Evolutionary conservation across 2,113 vertebrate species (phyloP), one percentile per base, ranked within the genome.

Genomic region (Lota lota): DNA sequence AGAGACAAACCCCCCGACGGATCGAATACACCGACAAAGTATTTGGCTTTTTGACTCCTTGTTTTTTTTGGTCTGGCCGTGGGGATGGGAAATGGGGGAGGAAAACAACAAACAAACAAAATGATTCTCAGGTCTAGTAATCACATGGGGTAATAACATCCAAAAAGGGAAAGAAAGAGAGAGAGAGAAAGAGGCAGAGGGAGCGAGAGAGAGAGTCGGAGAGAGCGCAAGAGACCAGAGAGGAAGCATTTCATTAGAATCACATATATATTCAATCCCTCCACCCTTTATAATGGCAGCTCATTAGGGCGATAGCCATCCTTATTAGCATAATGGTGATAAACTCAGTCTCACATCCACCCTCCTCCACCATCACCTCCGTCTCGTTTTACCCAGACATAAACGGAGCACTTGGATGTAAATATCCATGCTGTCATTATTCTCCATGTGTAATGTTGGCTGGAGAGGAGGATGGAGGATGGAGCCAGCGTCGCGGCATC

Each of bases 251-350:
- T 66, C 71, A 79, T 78, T 75, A 72, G 80, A 84, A 79, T 76
- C 65, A 73, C 76, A 70, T 54, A 61, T 54, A 61, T 72, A 76
- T 79, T 79, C 64, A 68, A 79, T 73, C 63, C 76, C 80, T 76
- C 67, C 80, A 21, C 82, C 76, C 78, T 81, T 81, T 76, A 77
- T 85, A 80, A 84, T 79, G 67, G 75, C 56, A 67, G 59, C 61
- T 74, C 66, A 78, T 84, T 84, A 89, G 75, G 79, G 40, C 75
- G 76, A 84, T 79, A 64, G 67, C 0, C 0, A 63, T 61, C 33
- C 63, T 67, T 77, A 71, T 85, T 88, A 81, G 73, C 75, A 88
- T 83, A 78, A 86, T 72, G 73, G 74, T 74, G 79, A 87, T 83
- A 85, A 80, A 79, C 78, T 65, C 73, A 66, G 70, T 53, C 60